Evolutionary conservation across 2,113 vertebrate species (phyloP).

Genomic region (Crotalus tigris): DNA sequence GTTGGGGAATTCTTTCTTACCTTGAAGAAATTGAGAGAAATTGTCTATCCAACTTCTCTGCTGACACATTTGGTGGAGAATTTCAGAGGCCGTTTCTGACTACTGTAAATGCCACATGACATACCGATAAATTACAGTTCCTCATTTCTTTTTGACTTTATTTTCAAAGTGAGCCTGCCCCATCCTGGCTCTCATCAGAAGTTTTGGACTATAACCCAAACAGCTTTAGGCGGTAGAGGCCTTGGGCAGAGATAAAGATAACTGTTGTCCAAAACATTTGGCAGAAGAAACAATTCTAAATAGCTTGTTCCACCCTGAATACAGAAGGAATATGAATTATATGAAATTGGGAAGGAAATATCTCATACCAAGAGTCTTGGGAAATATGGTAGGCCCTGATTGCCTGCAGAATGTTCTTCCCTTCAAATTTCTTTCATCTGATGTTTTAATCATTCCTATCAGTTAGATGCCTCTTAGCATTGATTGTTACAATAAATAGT

Average conservation of each 20-base stretch:
- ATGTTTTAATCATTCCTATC: constrained; percentile 4
- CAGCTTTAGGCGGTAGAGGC: no score
- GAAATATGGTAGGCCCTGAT: background rate
- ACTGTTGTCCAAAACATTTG: background rate
- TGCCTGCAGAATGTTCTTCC: background rate
- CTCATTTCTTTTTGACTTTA: background rate
- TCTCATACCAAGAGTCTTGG: background rate
- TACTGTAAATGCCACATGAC: background rate
- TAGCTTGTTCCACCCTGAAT: background rate
- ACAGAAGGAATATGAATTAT: background rate
- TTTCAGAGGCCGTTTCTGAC: background rate
- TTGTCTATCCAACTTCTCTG: background rate
- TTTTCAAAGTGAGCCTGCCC: background rate
- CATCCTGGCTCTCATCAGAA: background rate
- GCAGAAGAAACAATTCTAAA: background rate
- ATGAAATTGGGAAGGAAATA: background rate
- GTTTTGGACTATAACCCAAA: background rate
- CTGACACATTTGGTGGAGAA: background rate
- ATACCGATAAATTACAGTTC: background rate
- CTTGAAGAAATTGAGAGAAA: background rate
- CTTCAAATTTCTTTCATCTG: background rate
- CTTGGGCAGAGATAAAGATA: background rate
- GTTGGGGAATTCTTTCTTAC: background rate
- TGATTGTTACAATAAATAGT: background rate
- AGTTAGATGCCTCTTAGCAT: background rate